A percentile compares a stretch with the other conserved stretches of the same genome.
phyloP scores from a whole-genome alignment of 2,113 vertebrate species.

The Enhydra lutris region DNA sequence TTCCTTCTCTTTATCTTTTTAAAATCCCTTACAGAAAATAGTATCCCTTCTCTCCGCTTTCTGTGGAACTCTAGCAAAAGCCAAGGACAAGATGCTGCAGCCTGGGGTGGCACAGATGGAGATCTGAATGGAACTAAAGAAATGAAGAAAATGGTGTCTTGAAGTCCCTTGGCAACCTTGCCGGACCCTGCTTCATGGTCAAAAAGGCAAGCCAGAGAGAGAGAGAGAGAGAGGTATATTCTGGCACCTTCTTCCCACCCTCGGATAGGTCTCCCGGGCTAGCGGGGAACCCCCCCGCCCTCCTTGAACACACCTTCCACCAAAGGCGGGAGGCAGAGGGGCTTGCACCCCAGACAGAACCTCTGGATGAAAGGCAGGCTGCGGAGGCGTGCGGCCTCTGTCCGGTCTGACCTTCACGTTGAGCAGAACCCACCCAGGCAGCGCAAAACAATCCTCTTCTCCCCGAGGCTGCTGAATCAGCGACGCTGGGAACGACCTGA shows the following conservation, averaged over 20 bases:
- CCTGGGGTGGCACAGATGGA: not conserved
- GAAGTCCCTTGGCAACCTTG: not conserved
- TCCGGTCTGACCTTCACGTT: not conserved
- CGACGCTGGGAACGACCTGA: not conserved
- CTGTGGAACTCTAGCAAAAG: not conserved
- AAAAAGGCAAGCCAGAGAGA: not conserved
- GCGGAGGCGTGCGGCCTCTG: not conserved
- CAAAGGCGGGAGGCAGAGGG: not conserved
- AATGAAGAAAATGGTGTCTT: not conserved
- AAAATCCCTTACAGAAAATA: not conserved
- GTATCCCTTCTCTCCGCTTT: not conserved
- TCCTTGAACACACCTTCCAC: not conserved
- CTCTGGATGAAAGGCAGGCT: not conserved
- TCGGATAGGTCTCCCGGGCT: not conserved
- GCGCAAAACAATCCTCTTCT: not conserved
- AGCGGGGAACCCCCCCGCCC: too few relatives aligned
- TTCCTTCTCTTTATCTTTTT: not conserved
- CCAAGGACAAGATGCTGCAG: not conserved
- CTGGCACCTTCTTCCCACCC: not conserved
- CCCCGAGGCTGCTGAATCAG: not conserved
- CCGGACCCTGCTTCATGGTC: not conserved
- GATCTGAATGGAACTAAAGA: not conserved
- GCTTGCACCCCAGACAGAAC: not conserved
- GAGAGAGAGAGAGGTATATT: too few relatives aligned
- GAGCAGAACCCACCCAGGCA: not conserved